A percentile compares a stretch with the other conserved stretches of the same genome.
Conservation (phyloP, 1,140 invertebrate species). For the Arion vulgaris region DNA sequence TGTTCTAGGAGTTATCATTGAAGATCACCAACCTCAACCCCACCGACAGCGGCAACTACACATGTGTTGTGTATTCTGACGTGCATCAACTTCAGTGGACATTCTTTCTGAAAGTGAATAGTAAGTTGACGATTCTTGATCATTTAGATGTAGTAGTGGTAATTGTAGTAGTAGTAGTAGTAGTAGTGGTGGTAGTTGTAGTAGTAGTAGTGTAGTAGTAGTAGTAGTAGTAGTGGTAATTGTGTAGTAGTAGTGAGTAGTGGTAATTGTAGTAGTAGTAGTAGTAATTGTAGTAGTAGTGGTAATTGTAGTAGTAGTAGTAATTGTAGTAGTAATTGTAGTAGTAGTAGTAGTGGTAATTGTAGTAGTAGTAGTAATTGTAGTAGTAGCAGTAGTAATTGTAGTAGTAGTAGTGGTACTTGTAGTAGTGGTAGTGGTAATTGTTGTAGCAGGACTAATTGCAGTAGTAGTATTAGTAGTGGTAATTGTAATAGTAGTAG, state of each 20-base stretch:
- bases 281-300: background rate
- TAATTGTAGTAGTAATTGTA: background rate
- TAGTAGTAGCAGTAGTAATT: background rate
- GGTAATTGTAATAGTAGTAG: background rate
- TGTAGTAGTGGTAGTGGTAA: background rate
- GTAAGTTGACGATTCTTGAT: too few species aligned
- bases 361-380: background rate
- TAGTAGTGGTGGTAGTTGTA: background rate
- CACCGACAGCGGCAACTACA: conserved; percentile 26
- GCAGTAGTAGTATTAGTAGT: background rate
- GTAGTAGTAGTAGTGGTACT: background rate
- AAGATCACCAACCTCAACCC: background rate
- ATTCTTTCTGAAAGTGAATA: conserved; percentile 5
- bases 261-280: background rate
- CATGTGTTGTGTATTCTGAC: conserved; percentile 11
- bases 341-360: background rate
- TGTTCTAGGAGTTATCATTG: conserved; percentile 11
- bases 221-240: background rate
- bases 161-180: background rate
- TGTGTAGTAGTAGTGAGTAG: background rate
- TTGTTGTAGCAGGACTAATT: background rate
- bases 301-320: background rate
- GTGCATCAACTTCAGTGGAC: conserved; percentile 1
- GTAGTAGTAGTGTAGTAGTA: background rate
- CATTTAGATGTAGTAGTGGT: background rate